A percentile compares a stretch with the other conserved stretches of the same genome.
phyloP scores from a whole-genome alignment of 1,140 invertebrate species.

The Saccostrea glomerata region DNA sequence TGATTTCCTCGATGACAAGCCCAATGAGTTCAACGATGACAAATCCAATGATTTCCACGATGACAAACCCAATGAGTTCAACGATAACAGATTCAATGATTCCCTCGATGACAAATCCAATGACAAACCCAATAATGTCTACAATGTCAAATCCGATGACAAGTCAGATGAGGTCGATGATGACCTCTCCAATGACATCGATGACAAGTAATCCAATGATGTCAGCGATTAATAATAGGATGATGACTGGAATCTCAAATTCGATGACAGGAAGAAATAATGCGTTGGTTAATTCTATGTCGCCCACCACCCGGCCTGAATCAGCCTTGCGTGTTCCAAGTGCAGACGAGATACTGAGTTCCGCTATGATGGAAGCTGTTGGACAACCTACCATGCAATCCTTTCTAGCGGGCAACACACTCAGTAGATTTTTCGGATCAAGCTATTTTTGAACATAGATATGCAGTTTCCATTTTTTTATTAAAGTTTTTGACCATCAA shows the following conservation, averaged over 20 bases:
- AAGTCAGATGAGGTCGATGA: not conserved
- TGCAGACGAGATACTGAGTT: slow-evolving; percentile 7
- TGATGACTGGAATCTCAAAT: not conserved
- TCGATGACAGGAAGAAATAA: not conserved
- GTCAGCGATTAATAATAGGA: not conserved
- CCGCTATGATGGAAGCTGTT: not conserved
- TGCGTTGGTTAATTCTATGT: not conserved
- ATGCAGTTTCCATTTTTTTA: not conserved
- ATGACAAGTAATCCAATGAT: slow-evolving; percentile 3
- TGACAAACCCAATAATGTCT: too few species aligned
- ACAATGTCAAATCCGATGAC: not conserved
- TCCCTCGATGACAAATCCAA: not conserved
- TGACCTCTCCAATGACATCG: not conserved
- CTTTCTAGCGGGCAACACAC: not conserved
- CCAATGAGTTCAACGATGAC: not conserved
- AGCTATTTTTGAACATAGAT: slow-evolving; percentile 8
- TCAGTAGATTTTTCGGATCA: slow-evolving; percentile 18
- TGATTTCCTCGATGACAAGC: not conserved
- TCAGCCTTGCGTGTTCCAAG: not conserved
- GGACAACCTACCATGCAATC: not conserved
- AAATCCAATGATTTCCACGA: not conserved
- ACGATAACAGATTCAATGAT: not conserved
- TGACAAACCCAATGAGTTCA: not conserved
- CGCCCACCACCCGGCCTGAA: not conserved
- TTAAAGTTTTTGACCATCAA: not conserved